A percentile compares a stretch with the other conserved stretches of the same genome.
phyloP scores from a whole-genome alignment of 2,888 invertebrate species.

The Portevinia maculata region DNA sequence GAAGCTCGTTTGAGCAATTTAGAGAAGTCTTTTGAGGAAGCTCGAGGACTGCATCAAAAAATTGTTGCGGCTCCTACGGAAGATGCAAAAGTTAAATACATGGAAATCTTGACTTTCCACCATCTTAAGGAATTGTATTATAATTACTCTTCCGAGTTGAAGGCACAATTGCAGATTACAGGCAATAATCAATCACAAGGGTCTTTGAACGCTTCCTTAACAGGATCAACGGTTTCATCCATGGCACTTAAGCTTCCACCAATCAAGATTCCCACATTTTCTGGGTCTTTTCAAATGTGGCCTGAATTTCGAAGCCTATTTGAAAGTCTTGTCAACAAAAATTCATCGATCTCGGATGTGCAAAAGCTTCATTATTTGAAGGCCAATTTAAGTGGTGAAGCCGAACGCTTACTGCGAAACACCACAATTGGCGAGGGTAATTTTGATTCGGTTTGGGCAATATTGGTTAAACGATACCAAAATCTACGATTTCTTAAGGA shows the following conservation, averaged over 20 bases:
- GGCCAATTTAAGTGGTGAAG: slow-evolving; percentile 1
- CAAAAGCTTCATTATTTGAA: slow-evolving; percentile 23
- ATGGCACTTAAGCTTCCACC: too few species aligned
- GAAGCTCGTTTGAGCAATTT: background rate
- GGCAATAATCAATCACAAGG: too few species aligned
- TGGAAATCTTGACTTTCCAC: background rate
- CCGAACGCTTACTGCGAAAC: background rate
- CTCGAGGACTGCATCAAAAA: slow-evolving; percentile 14
- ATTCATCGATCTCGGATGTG: background rate
- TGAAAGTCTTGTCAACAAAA: slow-evolving; percentile 16
- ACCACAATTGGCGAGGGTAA: too few species aligned
- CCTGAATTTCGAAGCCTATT: too few species aligned
- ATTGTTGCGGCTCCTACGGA: slow-evolving; percentile 22
- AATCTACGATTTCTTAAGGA: slow-evolving; percentile 12
- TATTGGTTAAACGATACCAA: slow-evolving; percentile 12
- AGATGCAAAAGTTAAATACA: slow-evolving; percentile 11
- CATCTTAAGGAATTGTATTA: too few species aligned
- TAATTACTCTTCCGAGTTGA: too few species aligned
- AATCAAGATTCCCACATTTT: too few species aligned
- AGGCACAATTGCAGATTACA: too few species aligned
- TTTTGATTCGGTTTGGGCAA: too few species aligned
- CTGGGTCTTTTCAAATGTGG: slow-evolving; percentile 4
- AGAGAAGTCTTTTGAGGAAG: background rate
- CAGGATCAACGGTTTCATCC: too few species aligned
- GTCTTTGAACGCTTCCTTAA: too few species aligned